Evolutionary conservation across 2,888 invertebrate genomes (phyloP).

Genomic region (Brachyptera putata): DNA sequence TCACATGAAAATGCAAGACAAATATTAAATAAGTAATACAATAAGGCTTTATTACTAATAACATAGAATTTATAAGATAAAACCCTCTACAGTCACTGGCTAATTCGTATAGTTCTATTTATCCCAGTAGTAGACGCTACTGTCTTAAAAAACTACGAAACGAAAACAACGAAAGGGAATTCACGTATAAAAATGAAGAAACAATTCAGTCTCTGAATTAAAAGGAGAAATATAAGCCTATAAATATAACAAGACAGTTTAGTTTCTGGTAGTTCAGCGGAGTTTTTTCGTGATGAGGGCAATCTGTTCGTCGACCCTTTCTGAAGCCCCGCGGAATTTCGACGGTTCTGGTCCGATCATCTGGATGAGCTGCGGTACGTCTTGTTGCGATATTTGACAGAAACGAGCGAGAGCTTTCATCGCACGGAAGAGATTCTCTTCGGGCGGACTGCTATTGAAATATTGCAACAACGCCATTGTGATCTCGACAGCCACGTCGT

Average conservation of each 20-base stretch:
- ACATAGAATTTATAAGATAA: no score
- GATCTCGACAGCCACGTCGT: slow-evolving; percentile 87
- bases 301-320: slow-evolving; percentile 75
- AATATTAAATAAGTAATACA: no score
- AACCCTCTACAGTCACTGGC: no score
- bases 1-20: no score
- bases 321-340: slow-evolving; percentile 75
- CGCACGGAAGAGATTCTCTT: slow-evolving; percentile 75
- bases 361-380: slow-evolving; percentile 84
- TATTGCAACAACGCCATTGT: slow-evolving; percentile 88
- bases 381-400: slow-evolving; percentile 68
- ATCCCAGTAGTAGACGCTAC: no score
- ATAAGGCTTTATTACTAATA: no score
- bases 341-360: slow-evolving; percentile 86
- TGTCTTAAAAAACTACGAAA: no score
- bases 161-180: no score
- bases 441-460: slow-evolving; percentile 72
- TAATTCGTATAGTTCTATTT: no score
- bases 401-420: slow-evolving; percentile 73
- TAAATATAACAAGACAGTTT: neutral
- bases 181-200: no score
- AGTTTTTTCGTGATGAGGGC: slow-evolving; percentile 64
- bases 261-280: slow-evolving; percentile 43
- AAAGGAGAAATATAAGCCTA: no score
- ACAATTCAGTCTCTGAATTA: no score